These are phyloP conservation scores for Orchestia grillus DNA, from an alignment of 1,140 invertebrate species.

Conservation along the genomic window DNA sequence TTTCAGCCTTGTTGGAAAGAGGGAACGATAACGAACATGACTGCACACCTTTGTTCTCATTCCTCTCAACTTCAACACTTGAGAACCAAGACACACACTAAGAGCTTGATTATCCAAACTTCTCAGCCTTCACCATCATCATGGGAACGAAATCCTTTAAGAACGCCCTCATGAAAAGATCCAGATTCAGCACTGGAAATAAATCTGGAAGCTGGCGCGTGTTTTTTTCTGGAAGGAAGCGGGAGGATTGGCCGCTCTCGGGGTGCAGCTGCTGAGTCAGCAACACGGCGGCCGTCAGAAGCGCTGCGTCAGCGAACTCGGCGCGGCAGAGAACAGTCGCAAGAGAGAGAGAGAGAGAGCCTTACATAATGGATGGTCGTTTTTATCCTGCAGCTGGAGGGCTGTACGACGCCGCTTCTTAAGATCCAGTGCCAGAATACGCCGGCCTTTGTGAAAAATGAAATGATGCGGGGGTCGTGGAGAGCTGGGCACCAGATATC, in stretches of 20 bases:
- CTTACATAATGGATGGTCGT: constrained; percentile 7
- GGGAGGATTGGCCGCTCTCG: not conserved
- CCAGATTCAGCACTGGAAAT: not conserved
- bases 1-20: not conserved
- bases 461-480: not conserved
- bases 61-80: not conserved
- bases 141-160: not conserved
- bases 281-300: not conserved
- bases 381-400: not conserved
- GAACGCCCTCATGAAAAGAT: constrained; percentile 7
- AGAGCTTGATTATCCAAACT: not conserved
- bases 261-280: not conserved
- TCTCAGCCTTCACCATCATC: not conserved
- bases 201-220: not conserved
- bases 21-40: not conserved
- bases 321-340: not conserved
- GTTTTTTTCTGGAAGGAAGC: not conserved
- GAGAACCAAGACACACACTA: not conserved
- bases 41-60: not conserved
- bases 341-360: not conserved
- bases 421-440: not conserved
- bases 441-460: not conserved
- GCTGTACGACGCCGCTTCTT: not conserved
- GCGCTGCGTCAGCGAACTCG: not conserved
- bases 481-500: not conserved